Percentiles rank a stretch among this genome's conserved stretches.
Conservation (phyloP, 2,797 vertebrate genomes). For the Lithobates sylvaticus region DNA sequence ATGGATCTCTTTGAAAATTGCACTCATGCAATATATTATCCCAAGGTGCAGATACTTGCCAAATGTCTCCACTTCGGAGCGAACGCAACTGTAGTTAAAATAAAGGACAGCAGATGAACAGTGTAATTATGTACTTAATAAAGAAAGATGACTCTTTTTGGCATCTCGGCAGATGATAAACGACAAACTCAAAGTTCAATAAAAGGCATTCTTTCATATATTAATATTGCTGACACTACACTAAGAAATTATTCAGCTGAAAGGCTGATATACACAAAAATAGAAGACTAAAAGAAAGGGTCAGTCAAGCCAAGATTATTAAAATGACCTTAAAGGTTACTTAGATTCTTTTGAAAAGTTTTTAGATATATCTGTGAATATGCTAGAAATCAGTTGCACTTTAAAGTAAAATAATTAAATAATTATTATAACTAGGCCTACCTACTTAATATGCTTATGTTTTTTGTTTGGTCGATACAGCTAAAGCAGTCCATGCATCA, state of each 20-base stretch:
- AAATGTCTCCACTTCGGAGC: conserved; percentile 22
- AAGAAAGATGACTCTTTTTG: conserved; percentile 29
- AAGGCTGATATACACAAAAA: conserved; percentile 13
- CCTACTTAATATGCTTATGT: too few species aligned
- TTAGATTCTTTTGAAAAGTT: neutral
- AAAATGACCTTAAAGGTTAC: neutral
- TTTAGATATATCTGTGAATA: too few species aligned
- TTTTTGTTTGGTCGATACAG: too few species aligned
- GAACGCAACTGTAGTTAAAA: conserved; percentile 50
- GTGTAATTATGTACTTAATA: conserved; percentile 43
- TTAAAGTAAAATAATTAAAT: too few species aligned
- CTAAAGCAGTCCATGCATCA: too few species aligned
- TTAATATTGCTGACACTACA: conserved; percentile 24
- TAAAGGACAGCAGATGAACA: conserved; percentile 40
- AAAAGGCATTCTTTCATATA: conserved; percentile 6
- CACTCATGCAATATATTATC: conserved; percentile 37
- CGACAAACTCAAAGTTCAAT: conserved; percentile 5
- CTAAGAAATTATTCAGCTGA: neutral
- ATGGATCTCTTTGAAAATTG: conserved; percentile 49
- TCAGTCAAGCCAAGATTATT: neutral
- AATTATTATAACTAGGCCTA: too few species aligned
- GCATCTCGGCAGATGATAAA: conserved; percentile 12
- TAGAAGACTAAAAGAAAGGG: neutral
- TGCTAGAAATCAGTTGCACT: too few species aligned
- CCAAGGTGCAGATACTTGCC: conserved; percentile 35